A percentile compares a stretch with the other conserved stretches of the same genome.
Conservation (phyloP, 2,113 vertebrate species). For the Malurus cyaneus region DNA sequence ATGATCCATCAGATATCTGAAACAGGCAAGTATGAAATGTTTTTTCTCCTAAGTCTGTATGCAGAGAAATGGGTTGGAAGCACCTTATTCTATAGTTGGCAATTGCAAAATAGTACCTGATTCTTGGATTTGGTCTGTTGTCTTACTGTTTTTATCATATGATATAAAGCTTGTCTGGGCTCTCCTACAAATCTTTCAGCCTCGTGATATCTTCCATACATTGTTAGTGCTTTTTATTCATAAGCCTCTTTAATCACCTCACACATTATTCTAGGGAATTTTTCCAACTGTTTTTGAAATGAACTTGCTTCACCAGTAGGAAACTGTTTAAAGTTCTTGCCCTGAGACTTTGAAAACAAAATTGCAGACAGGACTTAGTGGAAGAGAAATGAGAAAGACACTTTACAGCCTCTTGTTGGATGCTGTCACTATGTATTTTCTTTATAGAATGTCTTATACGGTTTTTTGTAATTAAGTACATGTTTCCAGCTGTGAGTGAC, state of each 20-base stretch:
- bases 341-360: background rate
- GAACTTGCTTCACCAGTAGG: background rate
- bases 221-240: background rate
- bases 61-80: background rate
- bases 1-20: background rate
- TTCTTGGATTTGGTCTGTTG: constrained; percentile 3
- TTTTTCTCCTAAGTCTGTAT: background rate
- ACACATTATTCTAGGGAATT: background rate
- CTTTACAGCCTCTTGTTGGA: background rate
- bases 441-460: background rate
- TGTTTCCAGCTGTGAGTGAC: background rate
- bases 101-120: background rate
- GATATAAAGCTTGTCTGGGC: background rate
- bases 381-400: background rate
- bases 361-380: background rate
- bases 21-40: background rate
- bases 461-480: background rate
- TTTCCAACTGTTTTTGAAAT: background rate
- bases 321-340: background rate
- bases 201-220: background rate
- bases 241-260: constrained; percentile 3
- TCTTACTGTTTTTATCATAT: constrained; percentile 7
- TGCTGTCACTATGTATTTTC: background rate
- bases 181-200: constrained; percentile 5
- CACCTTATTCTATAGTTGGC: background rate